Percentiles rank a stretch among this genome's conserved stretches.
Conservation (phyloP, 1,140 invertebrate species). For the Littorina saxatilis region DNA sequence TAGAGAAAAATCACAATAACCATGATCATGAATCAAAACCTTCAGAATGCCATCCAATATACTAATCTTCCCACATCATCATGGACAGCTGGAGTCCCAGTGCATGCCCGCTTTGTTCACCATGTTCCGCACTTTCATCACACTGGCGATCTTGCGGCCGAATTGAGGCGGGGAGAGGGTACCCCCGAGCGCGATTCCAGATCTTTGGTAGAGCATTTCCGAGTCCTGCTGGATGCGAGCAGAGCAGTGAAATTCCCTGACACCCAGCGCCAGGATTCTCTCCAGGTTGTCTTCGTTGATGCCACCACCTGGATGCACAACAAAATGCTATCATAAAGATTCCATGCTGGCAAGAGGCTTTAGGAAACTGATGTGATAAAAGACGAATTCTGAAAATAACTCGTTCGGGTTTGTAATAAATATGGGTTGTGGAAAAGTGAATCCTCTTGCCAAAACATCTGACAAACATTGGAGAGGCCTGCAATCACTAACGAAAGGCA, state of each 20-base stretch:
- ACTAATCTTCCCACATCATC: background rate
- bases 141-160: conserved; percentile 53
- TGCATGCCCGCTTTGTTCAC: conserved; percentile 21
- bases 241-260: conserved; percentile 86
- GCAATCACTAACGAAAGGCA: too few relatives aligned
- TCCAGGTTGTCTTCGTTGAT: conserved; percentile 85
- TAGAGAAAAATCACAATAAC: background rate
- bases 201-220: conserved; percentile 64
- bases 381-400: too few relatives aligned
- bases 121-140: conserved; percentile 50
- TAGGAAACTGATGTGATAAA: background rate
- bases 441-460: too few relatives aligned
- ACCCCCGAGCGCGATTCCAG: conserved; percentile 60
- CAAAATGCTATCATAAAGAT: background rate
- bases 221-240: conserved; percentile 77
- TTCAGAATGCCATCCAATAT: too few relatives aligned
- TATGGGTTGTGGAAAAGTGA: too few relatives aligned
- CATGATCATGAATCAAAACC: background rate
- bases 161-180: conserved; percentile 55
- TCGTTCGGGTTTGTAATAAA: too few relatives aligned
- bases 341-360: background rate
- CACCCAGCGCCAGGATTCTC: conserved; percentile 81
- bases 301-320: conserved; percentile 84
- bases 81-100: conserved; percentile 1
- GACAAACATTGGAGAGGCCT: too few relatives aligned